Conservation (phyloP, 2,113 vertebrate species). For the Takifugu bimaculatus region DNA sequence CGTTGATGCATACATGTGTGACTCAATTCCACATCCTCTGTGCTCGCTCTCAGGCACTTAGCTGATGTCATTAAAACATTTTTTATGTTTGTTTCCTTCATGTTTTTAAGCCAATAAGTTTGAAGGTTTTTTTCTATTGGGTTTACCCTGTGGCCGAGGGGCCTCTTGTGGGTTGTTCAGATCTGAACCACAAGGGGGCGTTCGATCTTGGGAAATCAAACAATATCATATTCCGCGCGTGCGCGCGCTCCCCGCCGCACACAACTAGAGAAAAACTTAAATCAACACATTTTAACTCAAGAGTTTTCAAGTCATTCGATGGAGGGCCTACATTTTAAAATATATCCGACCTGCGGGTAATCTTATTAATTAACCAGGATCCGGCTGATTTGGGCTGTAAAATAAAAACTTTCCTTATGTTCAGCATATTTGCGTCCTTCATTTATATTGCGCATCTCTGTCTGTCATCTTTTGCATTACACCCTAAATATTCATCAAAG, state of each 20-base stretch:
- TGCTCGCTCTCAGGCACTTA: neutral
- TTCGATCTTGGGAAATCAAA: slow-evolving; percentile 15
- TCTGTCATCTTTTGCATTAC: slow-evolving; percentile 52
- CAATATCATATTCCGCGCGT: too few species aligned
- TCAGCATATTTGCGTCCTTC: slow-evolving; percentile 36
- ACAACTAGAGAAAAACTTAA: slow-evolving; percentile 1
- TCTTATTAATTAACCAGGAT: neutral
- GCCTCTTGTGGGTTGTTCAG: slow-evolving; percentile 3
- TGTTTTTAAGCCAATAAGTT: neutral
- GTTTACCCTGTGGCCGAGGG: neutral
- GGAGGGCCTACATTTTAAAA: too few species aligned
- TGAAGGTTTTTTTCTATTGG: too few species aligned
- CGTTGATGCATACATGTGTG: too few species aligned
- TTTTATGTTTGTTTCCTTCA: neutral
- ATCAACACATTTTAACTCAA: neutral
- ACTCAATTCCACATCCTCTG: too few species aligned
- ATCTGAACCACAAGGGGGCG: slow-evolving; percentile 67
- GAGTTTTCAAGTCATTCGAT: neutral
- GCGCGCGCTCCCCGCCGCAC: neutral
- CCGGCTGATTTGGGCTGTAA: neutral
- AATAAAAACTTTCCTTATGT: slow-evolving; percentile 2
- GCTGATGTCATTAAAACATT: neutral
- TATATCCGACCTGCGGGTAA: neutral
- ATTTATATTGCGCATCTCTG: slow-evolving; percentile 30
- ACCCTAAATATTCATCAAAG: slow-evolving; percentile 39